Evolutionary conservation across 2,797 vertebrate genomes (phyloP), one percentile per base, ranked within the genome.

Genomic region (Eleutherodactylus coqui): DNA sequence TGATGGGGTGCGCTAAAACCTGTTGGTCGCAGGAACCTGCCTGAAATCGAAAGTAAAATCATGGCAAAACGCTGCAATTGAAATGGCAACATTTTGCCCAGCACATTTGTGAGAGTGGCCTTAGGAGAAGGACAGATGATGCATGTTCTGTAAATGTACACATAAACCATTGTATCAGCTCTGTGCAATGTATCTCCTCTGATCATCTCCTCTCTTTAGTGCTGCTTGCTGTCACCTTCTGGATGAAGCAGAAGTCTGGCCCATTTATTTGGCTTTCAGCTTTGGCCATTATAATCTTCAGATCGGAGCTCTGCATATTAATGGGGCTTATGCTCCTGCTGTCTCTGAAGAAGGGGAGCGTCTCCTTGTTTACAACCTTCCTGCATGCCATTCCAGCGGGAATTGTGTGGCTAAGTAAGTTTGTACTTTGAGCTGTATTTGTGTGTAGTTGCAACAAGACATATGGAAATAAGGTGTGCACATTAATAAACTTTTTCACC

Each of bases 261-360:
- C 83, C 85, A 0, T 99, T 99, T 91, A 91, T 98, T 91, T 90
- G 93, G 93, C 94, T 97, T 81, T 99, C 98, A 0, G 97, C 98
- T 5, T 91, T 98, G 4, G 96, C 94, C 79, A 96, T 98, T 89
- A 94, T 98, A 9, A 94, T 97, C 90, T 97, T 99, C 92, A 94
- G 98, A 70, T 95, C 96, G 0, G 98, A 99, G 89, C 95, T 99
- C 34, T 95, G 95, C 91, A 92, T 99, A 88, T 92, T 98, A 70
- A 89, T 98, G 87, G 97, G 98, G 67, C 93, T 97, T 75, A 95
- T 97, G 96, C 91, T 99, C 82, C 90, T 99, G 83, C 91, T 96
- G 60, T 94, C 93, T 0, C 92, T 99, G 85, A 47, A 93, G 88
- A 94, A 93, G 87, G 92, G 95, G 89, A 96, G 91, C 89, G 87